A percentile compares a stretch with the other conserved stretches of the same genome.
phyloP scores from a whole-genome alignment of 2,797 vertebrate genomes.

The Crossoptilon crossoptilon region DNA sequence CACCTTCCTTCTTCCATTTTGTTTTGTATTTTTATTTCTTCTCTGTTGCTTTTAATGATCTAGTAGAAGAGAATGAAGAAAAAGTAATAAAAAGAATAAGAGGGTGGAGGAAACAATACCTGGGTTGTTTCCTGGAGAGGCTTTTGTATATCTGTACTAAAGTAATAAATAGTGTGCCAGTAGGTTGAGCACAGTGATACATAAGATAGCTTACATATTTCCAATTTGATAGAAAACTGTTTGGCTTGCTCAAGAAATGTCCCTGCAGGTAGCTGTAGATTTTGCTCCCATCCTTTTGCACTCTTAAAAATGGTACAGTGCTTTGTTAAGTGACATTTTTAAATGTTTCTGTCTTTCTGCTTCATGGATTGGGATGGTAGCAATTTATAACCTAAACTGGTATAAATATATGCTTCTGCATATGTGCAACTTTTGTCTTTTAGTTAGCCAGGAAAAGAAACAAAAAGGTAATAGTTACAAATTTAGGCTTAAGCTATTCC shows the following conservation, averaged over 20 bases:
- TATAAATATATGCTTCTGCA: background rate
- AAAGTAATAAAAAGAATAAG: background rate
- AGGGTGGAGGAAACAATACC: background rate
- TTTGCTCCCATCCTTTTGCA: background rate
- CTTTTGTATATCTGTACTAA: background rate
- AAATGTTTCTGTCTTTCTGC: background rate
- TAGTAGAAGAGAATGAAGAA: background rate
- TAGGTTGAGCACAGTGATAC: background rate
- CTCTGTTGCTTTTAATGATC: background rate
- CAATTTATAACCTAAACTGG: background rate
- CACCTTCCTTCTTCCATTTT: background rate
- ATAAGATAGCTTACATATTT: background rate
- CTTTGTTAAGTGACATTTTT: background rate
- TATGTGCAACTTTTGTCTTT: background rate
- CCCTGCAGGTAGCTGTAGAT: background rate
- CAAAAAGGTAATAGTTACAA: constrained; percentile 1
- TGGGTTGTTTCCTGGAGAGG: background rate
- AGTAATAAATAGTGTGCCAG: background rate
- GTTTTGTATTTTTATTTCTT: background rate
- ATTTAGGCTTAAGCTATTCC: constrained; percentile 8
- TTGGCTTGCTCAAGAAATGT: background rate
- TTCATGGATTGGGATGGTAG: background rate
- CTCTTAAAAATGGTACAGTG: background rate
- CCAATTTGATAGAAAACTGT: background rate
- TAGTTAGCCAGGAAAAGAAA: constrained; percentile 18